Evolutionary conservation across 2,113 vertebrate genomes (phyloP).

Genomic region (Acanthochromis polyacanthus): DNA sequence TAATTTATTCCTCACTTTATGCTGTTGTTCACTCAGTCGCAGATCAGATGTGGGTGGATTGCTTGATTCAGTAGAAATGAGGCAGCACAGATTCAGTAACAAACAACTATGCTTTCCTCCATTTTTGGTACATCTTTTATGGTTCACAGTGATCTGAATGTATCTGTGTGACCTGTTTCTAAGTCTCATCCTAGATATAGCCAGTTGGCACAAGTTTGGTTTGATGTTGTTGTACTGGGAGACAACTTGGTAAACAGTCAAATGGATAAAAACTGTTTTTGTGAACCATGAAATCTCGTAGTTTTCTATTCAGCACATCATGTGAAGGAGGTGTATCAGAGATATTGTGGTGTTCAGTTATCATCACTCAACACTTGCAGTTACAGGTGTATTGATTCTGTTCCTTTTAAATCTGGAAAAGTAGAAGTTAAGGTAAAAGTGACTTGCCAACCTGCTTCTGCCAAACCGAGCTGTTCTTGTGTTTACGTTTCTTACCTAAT

Average conservation of each 20-base stretch:
- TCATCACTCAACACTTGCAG: conserved; percentile 17
- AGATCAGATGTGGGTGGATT: conserved; percentile 43
- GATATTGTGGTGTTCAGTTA: not conserved
- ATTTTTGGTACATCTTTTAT: conserved; percentile 6
- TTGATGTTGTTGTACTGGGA: conserved; percentile 16
- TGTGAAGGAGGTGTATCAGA: conserved; percentile 16
- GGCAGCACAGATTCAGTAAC: conserved; percentile 15
- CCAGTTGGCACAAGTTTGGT: conserved; percentile 9
- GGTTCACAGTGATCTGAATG: conserved; percentile 16
- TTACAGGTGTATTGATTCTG: conserved; percentile 8
- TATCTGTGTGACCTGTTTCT: conserved; percentile 17
- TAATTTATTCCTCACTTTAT: conserved; percentile 72
- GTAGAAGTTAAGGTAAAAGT: not conserved
- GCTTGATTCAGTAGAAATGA: conserved; percentile 30
- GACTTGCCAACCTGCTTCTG: conserved; percentile 1
- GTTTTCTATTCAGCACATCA: conserved; percentile 15
- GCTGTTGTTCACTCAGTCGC: conserved; percentile 56
- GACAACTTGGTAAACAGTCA: conserved; percentile 23
- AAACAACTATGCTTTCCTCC: conserved; percentile 22
- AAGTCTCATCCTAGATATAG: not conserved
- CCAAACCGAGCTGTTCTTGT: not conserved
- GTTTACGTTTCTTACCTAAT: conserved; percentile 21
- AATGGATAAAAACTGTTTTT: conserved; percentile 33
- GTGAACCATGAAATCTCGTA: conserved; percentile 17
- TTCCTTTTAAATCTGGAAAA: conserved; percentile 22